These are phyloP conservation scores for Nomada goodeniana DNA, from an alignment of 2,888 invertebrate species.

Conservation along the genomic window DNA sequence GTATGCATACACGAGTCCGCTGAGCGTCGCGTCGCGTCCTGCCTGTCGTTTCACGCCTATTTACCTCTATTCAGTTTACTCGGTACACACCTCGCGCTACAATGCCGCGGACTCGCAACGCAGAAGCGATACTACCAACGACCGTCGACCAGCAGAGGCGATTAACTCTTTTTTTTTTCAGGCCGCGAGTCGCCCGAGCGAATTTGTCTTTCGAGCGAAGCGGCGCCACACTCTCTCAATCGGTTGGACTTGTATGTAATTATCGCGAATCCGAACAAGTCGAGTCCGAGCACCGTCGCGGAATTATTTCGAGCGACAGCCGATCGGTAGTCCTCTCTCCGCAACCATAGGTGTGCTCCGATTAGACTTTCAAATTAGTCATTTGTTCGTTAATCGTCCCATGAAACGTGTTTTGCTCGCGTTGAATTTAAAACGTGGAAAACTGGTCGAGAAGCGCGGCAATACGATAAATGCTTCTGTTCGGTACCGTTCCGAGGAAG, in stretches of 20 bases:
- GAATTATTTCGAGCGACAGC: too few species aligned
- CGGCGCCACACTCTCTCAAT: neutral
- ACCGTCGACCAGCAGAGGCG: constrained; percentile 6
- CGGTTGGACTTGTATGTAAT: constrained; percentile 29
- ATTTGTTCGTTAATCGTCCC: constrained; percentile 3
- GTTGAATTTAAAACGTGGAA: neutral
- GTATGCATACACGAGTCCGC: neutral
- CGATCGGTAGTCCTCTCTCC: neutral
- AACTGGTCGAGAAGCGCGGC: too few species aligned
- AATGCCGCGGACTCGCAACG: constrained; percentile 68
- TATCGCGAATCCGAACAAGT: constrained; percentile 8
- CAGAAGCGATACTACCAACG: constrained; percentile 66
- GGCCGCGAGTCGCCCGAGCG: neutral
- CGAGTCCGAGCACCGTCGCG: too few species aligned
- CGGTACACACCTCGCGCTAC: constrained; percentile 57
- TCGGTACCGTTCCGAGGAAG: too few species aligned
- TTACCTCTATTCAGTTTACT: constrained; percentile 64
- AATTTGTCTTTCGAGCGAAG: neutral
- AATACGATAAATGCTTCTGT: too few species aligned
- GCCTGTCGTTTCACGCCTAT: constrained; percentile 19
- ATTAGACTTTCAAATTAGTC: constrained; percentile 53
- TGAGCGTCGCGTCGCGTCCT: neutral
- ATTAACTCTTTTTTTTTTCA: constrained; percentile 30
- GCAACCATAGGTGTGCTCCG: neutral
- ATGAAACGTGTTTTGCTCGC: neutral